These are phyloP conservation scores for Dreissena polymorpha DNA, from an alignment of 1,140 invertebrate genomes.

Conservation along the genomic window DNA sequence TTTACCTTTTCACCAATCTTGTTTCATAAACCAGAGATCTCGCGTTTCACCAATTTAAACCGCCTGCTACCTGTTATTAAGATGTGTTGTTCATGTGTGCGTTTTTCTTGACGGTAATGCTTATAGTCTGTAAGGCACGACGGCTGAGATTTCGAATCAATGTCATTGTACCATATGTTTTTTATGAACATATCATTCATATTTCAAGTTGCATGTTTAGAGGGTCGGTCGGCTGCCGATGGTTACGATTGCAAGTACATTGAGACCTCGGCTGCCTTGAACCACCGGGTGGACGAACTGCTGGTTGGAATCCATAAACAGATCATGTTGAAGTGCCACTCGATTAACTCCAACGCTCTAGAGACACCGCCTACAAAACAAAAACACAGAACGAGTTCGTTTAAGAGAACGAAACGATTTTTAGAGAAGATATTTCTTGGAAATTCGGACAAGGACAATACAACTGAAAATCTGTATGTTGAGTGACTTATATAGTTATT, in stretches of 20 bases:
- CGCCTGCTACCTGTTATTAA: too few species aligned
- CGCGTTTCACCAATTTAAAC: too few species aligned
- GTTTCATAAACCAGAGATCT: too few species aligned
- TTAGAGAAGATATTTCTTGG: constrained; percentile 41
- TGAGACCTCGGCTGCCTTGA: constrained; percentile 90
- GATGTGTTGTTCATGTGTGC: too few species aligned
- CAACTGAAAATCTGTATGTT: constrained; percentile 42
- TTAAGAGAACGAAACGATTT: constrained; percentile 48
- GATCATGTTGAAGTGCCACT: constrained; percentile 72
- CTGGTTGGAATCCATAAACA: constrained; percentile 87
- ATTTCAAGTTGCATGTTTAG: too few species aligned
- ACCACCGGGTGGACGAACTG: constrained; percentile 90
- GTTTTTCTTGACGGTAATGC: too few species aligned
- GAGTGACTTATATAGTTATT: too few species aligned
- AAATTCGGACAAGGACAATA: constrained; percentile 22
- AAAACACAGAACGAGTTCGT: constrained; percentile 40
- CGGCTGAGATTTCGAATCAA: too few species aligned
- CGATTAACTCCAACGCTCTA: constrained; percentile 2
- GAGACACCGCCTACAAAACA: constrained; percentile 12
- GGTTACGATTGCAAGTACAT: constrained; percentile 90
- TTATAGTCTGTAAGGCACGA: too few species aligned
- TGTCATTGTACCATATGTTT: too few species aligned
- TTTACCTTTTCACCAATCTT: too few species aligned
- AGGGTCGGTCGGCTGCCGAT: constrained; percentile 82
- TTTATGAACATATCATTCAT: too few species aligned